These are phyloP conservation scores for Leptobrachium leishanense DNA, from an alignment of 2,113 vertebrate species.

Conservation along the genomic window DNA sequence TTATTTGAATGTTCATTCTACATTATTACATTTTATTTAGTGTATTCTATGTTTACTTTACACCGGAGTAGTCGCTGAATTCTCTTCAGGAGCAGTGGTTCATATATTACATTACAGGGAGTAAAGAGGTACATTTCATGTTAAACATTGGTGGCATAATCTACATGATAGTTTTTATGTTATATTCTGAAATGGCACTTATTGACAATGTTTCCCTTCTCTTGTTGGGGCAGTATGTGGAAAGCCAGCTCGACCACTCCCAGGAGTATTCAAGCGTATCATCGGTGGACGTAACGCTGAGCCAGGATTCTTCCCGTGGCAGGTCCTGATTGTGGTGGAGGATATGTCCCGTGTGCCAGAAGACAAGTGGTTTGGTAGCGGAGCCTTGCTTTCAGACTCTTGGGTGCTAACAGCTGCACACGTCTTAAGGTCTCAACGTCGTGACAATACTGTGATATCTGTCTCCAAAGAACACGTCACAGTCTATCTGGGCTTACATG, in stretches of 20 bases:
- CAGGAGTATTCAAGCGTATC: constrained; percentile 82
- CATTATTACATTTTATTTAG: too few relatives aligned
- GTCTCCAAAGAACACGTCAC: constrained; percentile 83
- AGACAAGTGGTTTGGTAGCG: constrained; percentile 91
- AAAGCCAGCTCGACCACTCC: constrained; percentile 70
- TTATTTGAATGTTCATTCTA: too few relatives aligned
- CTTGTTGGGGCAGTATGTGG: constrained; percentile 74
- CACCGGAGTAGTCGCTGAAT: too few relatives aligned
- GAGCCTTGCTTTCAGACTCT: constrained; percentile 82
- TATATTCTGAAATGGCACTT: background rate
- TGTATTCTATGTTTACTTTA: too few relatives aligned
- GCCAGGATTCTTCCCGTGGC: constrained; percentile 92
- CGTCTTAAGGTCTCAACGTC: constrained; percentile 82
- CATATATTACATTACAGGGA: too few relatives aligned
- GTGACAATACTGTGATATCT: constrained; percentile 78
- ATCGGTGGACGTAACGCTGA: constrained; percentile 81
- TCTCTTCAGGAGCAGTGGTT: too few relatives aligned
- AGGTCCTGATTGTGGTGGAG: constrained; percentile 88
- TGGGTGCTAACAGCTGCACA: constrained; percentile 95
- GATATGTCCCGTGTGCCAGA: constrained; percentile 86
- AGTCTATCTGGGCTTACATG: constrained; percentile 81
- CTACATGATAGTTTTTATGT: constrained; percentile 33
- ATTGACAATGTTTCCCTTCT: background rate
- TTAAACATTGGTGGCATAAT: constrained; percentile 53
- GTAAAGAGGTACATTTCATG: background rate